These are phyloP conservation scores for Crepidodera aurea DNA, from an alignment of 2,888 invertebrate species.

Conservation along the genomic window DNA sequence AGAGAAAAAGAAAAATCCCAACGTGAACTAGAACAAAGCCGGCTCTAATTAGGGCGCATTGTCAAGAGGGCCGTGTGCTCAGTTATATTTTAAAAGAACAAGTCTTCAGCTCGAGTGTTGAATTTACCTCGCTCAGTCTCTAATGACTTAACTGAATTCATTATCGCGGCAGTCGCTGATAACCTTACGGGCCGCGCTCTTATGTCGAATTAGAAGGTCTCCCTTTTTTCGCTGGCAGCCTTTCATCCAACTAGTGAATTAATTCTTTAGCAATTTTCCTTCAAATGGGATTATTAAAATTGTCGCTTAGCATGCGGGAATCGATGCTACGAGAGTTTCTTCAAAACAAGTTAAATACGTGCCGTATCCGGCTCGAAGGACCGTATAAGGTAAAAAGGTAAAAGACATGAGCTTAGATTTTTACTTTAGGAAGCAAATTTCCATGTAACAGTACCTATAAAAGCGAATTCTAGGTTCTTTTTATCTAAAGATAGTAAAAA, in stretches of 20 bases:
- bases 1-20: constrained; percentile 32
- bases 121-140: constrained; percentile 47
- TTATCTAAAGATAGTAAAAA: no score
- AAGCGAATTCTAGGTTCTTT: no score
- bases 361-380: not conserved
- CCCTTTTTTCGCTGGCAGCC: constrained; percentile 11
- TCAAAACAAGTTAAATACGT: not conserved
- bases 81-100: constrained; percentile 53
- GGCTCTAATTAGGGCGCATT: constrained; percentile 55
- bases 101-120: constrained; percentile 50
- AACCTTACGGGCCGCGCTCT: constrained; percentile 28
- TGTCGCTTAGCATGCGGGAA: not conserved
- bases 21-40: constrained; percentile 53
- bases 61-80: constrained; percentile 51
- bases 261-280: constrained; percentile 28
- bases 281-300: constrained; percentile 25
- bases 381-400: no score
- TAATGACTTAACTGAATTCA: constrained; percentile 53
- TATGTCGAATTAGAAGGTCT: constrained; percentile 12
- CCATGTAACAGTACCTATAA: no score
- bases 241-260: constrained; percentile 7
- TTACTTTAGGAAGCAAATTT: no score
- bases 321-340: not conserved
- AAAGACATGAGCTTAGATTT: no score
- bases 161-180: constrained; percentile 37